Base-by-base conservation (phyloP, 2,888 invertebrate species). In the Lasioglossum zephyrum region DNA sequence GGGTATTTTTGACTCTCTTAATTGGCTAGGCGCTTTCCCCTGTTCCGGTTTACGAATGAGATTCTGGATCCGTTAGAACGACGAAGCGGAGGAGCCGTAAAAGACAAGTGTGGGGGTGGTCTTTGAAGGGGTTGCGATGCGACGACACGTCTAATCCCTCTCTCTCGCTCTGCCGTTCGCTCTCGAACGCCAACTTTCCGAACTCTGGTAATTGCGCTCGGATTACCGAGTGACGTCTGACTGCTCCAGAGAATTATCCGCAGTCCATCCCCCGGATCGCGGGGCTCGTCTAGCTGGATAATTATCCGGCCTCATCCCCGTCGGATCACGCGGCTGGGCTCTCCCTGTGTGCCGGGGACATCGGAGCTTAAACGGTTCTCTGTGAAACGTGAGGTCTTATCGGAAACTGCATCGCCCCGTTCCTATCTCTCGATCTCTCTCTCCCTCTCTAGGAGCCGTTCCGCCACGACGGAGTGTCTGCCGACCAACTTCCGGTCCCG, bases 81-180 rank as follows among this genome's bases (percentile, higher is more conserved):
- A 53, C 3, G 53, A 53, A 53, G 22, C 53, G 22, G 22, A 53
- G 53, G 53, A 53, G 60, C 26, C 60, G 26, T 26, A 60, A 60
- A 26, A 60, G 26, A 26, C 26, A 60, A 26, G 26, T 5, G 60
- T 13, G 13, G 26, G 26, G 60, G 26, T 60, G 26, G 60, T 60
- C 60, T 60, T 16, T 26, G 60, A 13, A 53, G 16, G 60, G 60
- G 26, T 60, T 60, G 60, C 60, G 60, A 47, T 8, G 73, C 81
- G 81, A 73, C 66, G 82, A 82, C 83, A 81, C 76, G 73, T 82
- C 66, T 76, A 82, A 83, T 83, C 72, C 53, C 22, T 22, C 39
- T 16, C 41, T 8, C 26, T 13, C 60, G 26, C n/a, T 39, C 39
- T 39, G 39, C 39, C 53, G 8, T 6, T 66, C 31, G 66, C 18